phyloP scores from a whole-genome alignment of 2,888 invertebrate species.

The Nomada fabriciana region DNA sequence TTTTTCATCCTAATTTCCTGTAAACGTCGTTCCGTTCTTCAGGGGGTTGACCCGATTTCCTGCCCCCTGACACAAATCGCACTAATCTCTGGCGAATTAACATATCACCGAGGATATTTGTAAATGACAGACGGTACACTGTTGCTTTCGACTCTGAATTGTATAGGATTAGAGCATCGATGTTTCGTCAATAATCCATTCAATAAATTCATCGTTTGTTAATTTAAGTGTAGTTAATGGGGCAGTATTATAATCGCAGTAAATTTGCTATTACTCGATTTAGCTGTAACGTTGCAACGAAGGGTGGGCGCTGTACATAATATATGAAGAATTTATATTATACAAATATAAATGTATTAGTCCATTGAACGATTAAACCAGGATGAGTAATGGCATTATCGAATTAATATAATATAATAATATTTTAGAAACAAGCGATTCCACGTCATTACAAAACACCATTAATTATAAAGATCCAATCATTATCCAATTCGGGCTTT shows the following conservation, averaged over 20 bases:
- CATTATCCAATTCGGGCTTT: too few relatives aligned
- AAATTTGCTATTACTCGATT: slow-evolving; percentile 21
- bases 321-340: too few relatives aligned
- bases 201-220: background rate
- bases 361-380: background rate
- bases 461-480: background rate
- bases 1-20: slow-evolving; percentile 15
- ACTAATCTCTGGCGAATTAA: slow-evolving; percentile 27
- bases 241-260: background rate
- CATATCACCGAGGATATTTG: slow-evolving; percentile 2
- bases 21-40: slow-evolving; percentile 5
- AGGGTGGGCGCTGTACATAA: slow-evolving; percentile 30
- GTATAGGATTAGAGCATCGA: background rate
- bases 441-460: background rate
- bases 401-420: slow-evolving; percentile 4
- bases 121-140: background rate
- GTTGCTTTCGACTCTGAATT: background rate
- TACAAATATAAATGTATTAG: background rate
- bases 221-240: background rate
- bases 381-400: background rate
- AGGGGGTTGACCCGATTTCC: slow-evolving; percentile 40
- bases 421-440: background rate
- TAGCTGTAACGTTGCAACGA: slow-evolving; percentile 4
- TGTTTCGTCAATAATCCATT: background rate
- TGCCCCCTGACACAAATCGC: slow-evolving; percentile 16